Base-by-base conservation (phyloP, 2,113 vertebrate species). In the Burhinus oedicnemus region DNA sequence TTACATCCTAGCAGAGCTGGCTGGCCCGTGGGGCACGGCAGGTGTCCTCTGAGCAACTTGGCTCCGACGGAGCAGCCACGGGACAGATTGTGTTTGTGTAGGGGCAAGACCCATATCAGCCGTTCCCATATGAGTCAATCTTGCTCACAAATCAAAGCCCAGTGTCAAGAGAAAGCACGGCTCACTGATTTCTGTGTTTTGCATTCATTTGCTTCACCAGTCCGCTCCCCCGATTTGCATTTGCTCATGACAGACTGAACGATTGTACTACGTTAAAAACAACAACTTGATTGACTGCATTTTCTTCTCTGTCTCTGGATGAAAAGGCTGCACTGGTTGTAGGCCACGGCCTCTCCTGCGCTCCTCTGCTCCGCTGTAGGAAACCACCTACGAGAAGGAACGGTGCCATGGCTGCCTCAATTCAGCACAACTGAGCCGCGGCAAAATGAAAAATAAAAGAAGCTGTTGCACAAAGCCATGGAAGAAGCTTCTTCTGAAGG, bases 1-100 rank as follows among this genome's bases (percentile, higher is more conserved):
- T 34, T 22, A 6, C 2, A 36, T 17, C 70, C 61, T 7, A 4
- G 22, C 0, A 9, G 74, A 51, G 47, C n/a, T 54, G 77, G 44
- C 29, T 68, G 75, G 29, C 32, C 86, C 2, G 0, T 29, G 62
- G 76, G 30, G 36, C 57, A 57, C 1, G 3, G 19, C 47, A 44
- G 58, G 42, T 58, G 47, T 42, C 58, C n/a, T 34, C 58, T n/a
- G 30, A 72, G 75, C 62, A 62, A 42, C 58, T 84, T 12, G 1
- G 62, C 23, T 66, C 49, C 0, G 1, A 17, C 18, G 49, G 30
- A 85, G 61, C 0, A 1, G 21, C 49, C 76, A 36, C 0, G 0
- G 75, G 18, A 52, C 57, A 76, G 47, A 17, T 12, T 13, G 27
- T 15, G 45, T n/a, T 58, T 62, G 65, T 51, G 34, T 1, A 58